Conservation (phyloP, 2,113 vertebrate species). For the Cavia porcellus region DNA sequence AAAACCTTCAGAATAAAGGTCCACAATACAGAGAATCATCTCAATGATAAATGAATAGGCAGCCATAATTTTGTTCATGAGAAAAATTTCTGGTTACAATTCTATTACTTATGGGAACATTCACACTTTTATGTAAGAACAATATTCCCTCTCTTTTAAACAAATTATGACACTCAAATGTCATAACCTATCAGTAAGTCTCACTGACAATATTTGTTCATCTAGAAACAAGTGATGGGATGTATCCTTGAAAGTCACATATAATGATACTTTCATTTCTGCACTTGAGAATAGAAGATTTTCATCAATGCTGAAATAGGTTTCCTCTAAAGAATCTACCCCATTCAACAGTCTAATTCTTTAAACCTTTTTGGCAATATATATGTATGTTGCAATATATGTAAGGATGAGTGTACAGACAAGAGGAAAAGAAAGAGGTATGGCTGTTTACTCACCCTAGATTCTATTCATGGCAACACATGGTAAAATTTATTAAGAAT, state of each 20-base stretch:
- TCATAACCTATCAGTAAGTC: conserved; percentile 69
- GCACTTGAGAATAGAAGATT: conserved; percentile 75
- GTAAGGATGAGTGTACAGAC: background rate
- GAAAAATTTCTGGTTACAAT: conserved; percentile 72
- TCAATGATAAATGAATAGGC: conserved; percentile 77
- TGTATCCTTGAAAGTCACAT: conserved; percentile 65
- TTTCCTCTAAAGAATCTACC: conserved; percentile 80
- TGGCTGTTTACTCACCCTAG: background rate
- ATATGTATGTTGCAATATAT: background rate
- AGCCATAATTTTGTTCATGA: conserved; percentile 76
- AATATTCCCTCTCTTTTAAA: conserved; percentile 80
- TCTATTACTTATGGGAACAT: conserved; percentile 63
- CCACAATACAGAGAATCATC: conserved; percentile 67
- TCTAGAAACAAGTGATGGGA: conserved; percentile 71
- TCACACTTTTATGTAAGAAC: conserved; percentile 72
- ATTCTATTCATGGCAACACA: background rate
- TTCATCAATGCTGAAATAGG: conserved; percentile 80
- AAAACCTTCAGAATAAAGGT: conserved; percentile 69
- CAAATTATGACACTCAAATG: conserved; percentile 66
- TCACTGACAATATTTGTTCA: conserved; percentile 75
- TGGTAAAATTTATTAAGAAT: background rate
- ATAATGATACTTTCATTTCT: conserved; percentile 83
- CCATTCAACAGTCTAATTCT: conserved; percentile 74
- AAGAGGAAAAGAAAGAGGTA: background rate
- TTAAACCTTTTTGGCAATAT: conserved; percentile 78